Evolutionary conservation across 2,797 vertebrate species (phyloP).

Genomic region (Ibycter americanus): DNA sequence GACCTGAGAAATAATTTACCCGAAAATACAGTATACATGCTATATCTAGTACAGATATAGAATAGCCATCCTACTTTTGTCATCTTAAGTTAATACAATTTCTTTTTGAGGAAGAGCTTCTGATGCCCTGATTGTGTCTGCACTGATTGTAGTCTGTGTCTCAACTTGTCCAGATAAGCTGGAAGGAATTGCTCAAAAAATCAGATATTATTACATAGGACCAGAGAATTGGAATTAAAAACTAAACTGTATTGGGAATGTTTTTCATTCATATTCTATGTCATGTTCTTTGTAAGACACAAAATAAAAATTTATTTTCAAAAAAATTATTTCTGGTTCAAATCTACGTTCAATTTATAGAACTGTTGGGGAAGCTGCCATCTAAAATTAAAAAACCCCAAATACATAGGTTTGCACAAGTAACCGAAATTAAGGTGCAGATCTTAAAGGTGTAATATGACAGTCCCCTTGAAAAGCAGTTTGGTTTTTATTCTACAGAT

Average conservation of each 20-base stretch:
- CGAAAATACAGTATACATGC: background rate
- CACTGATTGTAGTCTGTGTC: background rate
- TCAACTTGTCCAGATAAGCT: background rate
- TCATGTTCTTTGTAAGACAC: background rate
- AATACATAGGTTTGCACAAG: background rate
- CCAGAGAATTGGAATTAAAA: background rate
- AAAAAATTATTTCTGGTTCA: background rate
- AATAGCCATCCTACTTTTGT: background rate
- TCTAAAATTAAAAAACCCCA: background rate
- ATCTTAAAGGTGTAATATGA: background rate
- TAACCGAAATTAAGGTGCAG: background rate
- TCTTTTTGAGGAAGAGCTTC: background rate
- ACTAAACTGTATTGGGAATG: background rate
- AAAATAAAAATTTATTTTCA: background rate
- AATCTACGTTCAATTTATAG: background rate
- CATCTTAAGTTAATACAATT: background rate
- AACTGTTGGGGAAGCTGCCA: background rate
- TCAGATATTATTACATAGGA: background rate
- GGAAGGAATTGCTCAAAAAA: background rate
- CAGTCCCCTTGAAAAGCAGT: background rate
- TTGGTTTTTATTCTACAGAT: background rate
- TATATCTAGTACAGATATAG: background rate
- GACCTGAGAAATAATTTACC: background rate
- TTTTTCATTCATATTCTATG: background rate
- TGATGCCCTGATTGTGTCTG: background rate